Conservation (phyloP, 2,888 invertebrate genomes). For the Leptopilina myrica region DNA sequence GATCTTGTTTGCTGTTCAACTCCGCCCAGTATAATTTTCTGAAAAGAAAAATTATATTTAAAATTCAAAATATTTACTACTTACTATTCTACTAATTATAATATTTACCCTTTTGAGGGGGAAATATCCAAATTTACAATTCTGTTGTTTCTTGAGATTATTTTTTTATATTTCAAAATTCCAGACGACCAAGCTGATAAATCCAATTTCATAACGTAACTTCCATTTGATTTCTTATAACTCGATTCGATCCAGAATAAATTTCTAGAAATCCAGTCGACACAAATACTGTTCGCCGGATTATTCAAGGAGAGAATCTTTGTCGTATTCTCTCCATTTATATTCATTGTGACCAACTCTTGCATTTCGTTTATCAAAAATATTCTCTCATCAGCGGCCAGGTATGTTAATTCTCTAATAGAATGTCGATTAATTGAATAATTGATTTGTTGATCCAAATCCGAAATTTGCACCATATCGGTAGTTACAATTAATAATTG, state of each 20-base stretch:
- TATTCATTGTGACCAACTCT: conserved; percentile 82
- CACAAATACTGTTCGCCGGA: conserved; percentile 83
- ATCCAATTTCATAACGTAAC: conserved; percentile 82
- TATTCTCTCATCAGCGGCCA: conserved; percentile 84
- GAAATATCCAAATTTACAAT: conserved; percentile 85
- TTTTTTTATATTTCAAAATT: conserved; percentile 76
- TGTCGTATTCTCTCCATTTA: conserved; percentile 78
- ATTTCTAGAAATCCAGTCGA: conserved; percentile 92
- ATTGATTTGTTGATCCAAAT: conserved; percentile 84
- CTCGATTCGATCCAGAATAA: conserved; percentile 89
- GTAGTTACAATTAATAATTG: conserved; percentile 85
- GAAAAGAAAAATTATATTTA: conserved; percentile 58
- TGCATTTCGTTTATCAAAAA: conserved; percentile 91
- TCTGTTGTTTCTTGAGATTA: conserved; percentile 79
- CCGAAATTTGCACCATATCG: conserved; percentile 85
- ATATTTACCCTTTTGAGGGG: conserved; percentile 83
- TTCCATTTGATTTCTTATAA: conserved; percentile 74
- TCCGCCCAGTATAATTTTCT: conserved; percentile 89
- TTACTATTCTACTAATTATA: conserved; percentile 21
- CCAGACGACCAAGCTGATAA: conserved; percentile 79
- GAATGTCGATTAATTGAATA: conserved; percentile 82
- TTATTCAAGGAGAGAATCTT: conserved; percentile 80
- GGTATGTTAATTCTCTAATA: conserved; percentile 83
- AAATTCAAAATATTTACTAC: background rate
- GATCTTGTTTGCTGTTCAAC: conserved; percentile 78